These are phyloP conservation scores for Pluvianellus socialis DNA, from an alignment of 2,113 vertebrate genomes.

Conservation along the genomic window DNA sequence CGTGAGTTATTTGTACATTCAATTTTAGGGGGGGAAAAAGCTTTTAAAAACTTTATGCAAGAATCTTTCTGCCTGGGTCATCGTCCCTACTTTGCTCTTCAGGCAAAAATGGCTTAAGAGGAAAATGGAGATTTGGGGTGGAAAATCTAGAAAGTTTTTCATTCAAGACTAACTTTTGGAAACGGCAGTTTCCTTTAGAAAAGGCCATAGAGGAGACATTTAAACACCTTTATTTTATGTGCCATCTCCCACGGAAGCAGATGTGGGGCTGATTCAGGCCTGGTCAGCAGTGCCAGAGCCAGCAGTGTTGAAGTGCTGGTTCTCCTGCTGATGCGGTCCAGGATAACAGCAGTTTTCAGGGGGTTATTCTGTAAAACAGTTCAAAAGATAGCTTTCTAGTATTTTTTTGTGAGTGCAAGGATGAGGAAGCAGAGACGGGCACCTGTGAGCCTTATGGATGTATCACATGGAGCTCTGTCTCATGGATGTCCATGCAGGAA, in stretches of 20 bases:
- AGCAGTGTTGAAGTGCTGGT: not conserved
- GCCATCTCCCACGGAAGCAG: accelerated
- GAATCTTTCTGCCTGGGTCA: not conserved
- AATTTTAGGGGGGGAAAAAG: not conserved
- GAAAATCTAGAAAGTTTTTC: not conserved
- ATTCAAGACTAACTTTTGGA: not conserved
- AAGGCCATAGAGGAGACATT: not conserved
- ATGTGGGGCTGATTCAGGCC: not conserved
- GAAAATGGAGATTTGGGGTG: not conserved
- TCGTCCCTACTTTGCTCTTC: not conserved
- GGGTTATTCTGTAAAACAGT: not conserved
- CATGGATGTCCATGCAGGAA: not conserved
- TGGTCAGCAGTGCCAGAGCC: not conserved
- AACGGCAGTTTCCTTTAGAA: not conserved
- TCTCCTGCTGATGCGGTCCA: accelerated
- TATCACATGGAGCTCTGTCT: not conserved
- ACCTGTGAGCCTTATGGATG: not conserved
- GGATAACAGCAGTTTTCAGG: not conserved
- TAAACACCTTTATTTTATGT: not conserved
- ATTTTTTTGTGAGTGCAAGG: not conserved
- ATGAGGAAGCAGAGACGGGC: not conserved
- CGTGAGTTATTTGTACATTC: not conserved
- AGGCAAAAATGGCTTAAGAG: not conserved
- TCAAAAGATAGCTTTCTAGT: not conserved
- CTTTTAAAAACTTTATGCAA: not conserved